Conservation (phyloP, 2,797 vertebrate species). For the Oophaga sylvatica region DNA sequence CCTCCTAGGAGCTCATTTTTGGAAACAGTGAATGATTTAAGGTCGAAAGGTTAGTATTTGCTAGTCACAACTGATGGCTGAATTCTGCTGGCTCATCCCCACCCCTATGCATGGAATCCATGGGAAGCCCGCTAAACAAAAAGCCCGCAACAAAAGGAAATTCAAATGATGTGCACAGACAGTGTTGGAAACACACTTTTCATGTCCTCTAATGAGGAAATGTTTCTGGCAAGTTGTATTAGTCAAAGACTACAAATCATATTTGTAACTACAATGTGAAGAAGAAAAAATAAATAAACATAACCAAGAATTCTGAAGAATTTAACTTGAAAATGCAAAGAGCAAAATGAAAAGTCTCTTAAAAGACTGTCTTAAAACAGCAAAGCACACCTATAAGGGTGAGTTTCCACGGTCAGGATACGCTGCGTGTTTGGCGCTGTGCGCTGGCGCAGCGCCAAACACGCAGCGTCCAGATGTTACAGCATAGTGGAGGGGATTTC, state of each 20-base stretch:
- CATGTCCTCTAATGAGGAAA: background rate
- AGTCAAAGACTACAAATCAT: background rate
- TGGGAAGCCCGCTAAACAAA: conserved; percentile 13
- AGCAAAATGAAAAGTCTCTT: background rate
- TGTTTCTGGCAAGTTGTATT: background rate
- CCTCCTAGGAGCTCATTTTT: conserved; percentile 22
- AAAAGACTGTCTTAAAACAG: background rate
- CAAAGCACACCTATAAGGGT: background rate
- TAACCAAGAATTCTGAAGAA: background rate
- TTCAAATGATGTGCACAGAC: conserved; percentile 8
- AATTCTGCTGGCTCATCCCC: background rate
- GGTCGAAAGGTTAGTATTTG: conserved; percentile 40
- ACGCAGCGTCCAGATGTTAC: too few relatives aligned
- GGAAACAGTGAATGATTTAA: background rate
- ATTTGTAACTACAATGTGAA: background rate
- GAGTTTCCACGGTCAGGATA: too few relatives aligned
- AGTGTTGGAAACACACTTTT: background rate
- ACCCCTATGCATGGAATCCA: background rate
- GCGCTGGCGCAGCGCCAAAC: too few relatives aligned
- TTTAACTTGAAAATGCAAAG: background rate
- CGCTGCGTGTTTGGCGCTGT: too few relatives aligned
- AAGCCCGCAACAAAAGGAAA: conserved; percentile 14
- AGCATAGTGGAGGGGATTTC: too few relatives aligned
- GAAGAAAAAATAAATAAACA: background rate
- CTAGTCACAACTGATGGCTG: conserved; percentile 5